Evolutionary conservation across 2,888 invertebrate genomes (phyloP), one percentile per base, ranked within the genome.

Genomic region (Hydraecia micacea): DNA sequence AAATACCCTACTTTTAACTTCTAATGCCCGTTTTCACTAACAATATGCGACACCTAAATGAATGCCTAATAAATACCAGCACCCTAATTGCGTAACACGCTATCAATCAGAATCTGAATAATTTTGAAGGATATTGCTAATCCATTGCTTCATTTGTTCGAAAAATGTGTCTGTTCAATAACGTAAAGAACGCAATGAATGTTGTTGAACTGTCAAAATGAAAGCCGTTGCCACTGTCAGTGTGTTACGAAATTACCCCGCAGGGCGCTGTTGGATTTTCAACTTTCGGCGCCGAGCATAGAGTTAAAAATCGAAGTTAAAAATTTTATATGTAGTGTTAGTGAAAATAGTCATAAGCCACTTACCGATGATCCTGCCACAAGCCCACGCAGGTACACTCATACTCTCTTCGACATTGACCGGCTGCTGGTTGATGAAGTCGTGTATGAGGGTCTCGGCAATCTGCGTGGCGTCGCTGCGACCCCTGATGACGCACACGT

Each of bases 401-500:
- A 98, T 96, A 83, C 97, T 97, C 73, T 97, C 97, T n/a, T 97
- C 97, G 55, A 98, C 97, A 55, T 98, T 97, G 0, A 97, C 92
- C 0, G 98, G 98, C 88, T 98, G 98, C 88, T 98, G 98, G 73
- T 98, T 97, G 2, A 98, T 97, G 79, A 98, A 97, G 84, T 98
- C 98, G 18, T 97, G 97, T 15, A 99, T 97, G 89, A 89, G 75
- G 0, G 97, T 97, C 90, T 98, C 98, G 0, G 99, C 99, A 36
- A 98, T 94, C 84, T 97, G 97, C 1, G 98, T 98, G 66, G 97
- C 97, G 80, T 98, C 98, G 0, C 95, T 94, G 0, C 97, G 95
- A 0, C 99, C 99, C 74, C 97, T 96, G 82, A 99, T 98, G 21
- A 98, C 95, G 90, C 98, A 98, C 15, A 97, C 96, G 85, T 98